These are phyloP conservation scores for Nasua narica DNA, from an alignment of 2,797 vertebrate genomes.

Conservation along the genomic window DNA sequence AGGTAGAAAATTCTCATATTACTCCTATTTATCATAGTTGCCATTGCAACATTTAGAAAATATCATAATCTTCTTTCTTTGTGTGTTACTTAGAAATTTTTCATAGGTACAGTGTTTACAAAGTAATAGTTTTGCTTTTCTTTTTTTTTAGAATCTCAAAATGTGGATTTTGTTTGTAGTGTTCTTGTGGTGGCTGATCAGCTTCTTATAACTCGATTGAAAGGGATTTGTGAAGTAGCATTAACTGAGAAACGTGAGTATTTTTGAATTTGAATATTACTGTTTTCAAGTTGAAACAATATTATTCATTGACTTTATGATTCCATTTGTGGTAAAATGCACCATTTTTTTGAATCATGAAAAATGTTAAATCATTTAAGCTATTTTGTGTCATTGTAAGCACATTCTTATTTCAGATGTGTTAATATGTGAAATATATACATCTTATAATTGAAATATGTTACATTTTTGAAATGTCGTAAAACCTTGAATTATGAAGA, in stretches of 20 bases:
- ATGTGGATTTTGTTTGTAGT: slow-evolving; percentile 95
- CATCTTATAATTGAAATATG: not conserved
- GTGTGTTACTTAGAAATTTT: not conserved
- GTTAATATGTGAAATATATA: not conserved
- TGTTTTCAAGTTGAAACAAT: not conserved
- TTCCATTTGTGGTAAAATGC: not conserved
- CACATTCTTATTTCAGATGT: not conserved
- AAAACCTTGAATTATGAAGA: not conserved
- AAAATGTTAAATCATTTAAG: not conserved
- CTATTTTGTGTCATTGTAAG: not conserved
- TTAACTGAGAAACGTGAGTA: slow-evolving; percentile 95
- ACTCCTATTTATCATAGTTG: slow-evolving; percentile 1
- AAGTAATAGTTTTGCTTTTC: slow-evolving; percentile 25
- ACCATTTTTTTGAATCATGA: not conserved
- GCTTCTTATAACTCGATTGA: slow-evolving; percentile 93
- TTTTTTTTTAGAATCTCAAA: slow-evolving; percentile 88
- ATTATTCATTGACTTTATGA: not conserved
- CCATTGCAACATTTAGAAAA: not conserved
- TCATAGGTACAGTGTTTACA: not conserved
- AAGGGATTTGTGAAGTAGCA: slow-evolving; percentile 96
- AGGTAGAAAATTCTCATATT: not conserved
- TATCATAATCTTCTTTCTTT: not conserved
- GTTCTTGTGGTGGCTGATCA: slow-evolving; percentile 97
- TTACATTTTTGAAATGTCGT: not conserved
- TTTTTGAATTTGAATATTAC: slow-evolving; percentile 1